A percentile compares a stretch with the other conserved stretches of the same genome.
These are phyloP conservation scores for Danio tinwini DNA, from an alignment of 2,797 vertebrate genomes.

Conservation along the genomic window DNA sequence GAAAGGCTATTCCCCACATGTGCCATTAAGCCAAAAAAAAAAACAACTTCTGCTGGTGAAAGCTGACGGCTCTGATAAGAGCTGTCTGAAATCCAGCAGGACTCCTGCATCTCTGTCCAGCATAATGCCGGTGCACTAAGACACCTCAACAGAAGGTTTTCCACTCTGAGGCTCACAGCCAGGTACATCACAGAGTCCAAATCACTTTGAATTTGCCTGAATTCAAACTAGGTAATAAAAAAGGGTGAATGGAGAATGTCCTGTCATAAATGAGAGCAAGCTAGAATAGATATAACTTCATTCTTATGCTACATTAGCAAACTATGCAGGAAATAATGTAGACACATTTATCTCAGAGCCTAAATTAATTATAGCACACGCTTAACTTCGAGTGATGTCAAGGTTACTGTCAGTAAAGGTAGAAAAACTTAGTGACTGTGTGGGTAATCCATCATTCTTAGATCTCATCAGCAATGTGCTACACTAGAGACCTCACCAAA, in stretches of 20 bases:
- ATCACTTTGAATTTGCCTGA: constrained; percentile 30
- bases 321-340: neutral
- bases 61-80: constrained; percentile 11
- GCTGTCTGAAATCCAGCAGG: neutral
- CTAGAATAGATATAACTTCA: constrained; percentile 15
- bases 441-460: neutral
- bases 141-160: constrained; percentile 18
- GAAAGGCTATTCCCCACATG: constrained; percentile 2
- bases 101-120: constrained; percentile 7
- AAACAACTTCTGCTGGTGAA: neutral
- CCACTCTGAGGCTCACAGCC: neutral
- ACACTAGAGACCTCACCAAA: neutral
- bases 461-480: neutral
- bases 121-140: neutral
- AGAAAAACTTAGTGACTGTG: neutral
- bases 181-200: constrained; percentile 4
- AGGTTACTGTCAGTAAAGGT: neutral
- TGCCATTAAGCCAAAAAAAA: constrained; percentile 16
- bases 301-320: neutral
- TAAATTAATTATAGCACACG: neutral
- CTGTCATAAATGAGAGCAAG: constrained; percentile 15
- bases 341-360: no score
- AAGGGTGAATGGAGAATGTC: constrained; percentile 44
- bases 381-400: no score
- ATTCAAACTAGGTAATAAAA: constrained; percentile 48